These are phyloP conservation scores for Mythimna vitellina DNA, from an alignment of 2,888 invertebrate species.

Conservation along the genomic window DNA sequence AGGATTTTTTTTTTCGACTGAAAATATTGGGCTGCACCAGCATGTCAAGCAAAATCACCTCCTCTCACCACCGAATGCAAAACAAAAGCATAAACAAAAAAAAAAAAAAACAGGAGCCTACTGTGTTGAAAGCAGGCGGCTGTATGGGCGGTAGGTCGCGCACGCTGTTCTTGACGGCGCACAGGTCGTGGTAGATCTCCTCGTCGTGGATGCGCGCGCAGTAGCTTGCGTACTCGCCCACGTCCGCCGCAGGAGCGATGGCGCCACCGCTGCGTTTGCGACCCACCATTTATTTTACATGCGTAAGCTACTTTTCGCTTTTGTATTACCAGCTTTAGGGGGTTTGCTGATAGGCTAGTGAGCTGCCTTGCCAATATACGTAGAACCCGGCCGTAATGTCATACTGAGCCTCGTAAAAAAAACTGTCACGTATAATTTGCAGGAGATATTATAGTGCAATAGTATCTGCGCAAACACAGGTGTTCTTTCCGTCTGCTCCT, in stretches of 20 bases:
- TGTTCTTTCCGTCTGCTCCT: too few relatives aligned
- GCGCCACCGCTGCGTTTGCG: constrained; percentile 78
- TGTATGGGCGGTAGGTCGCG: constrained; percentile 88
- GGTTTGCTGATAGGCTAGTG: constrained; percentile 1
- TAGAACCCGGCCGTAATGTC: not conserved
- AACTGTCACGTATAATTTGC: too few relatives aligned
- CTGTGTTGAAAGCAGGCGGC: constrained; percentile 87
- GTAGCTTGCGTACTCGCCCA: constrained; percentile 92
- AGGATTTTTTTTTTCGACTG: too few relatives aligned
- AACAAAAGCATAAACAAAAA: constrained; percentile 56
- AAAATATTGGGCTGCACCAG: not conserved
- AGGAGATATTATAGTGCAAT: too few relatives aligned
- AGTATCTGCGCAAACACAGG: too few relatives aligned
- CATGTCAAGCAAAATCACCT: not conserved
- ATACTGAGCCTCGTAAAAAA: too few relatives aligned
- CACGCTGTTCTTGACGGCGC: constrained; percentile 92
- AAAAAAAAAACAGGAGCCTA: constrained; percentile 71
- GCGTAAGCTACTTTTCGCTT: constrained; percentile 64
- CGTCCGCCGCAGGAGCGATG: constrained; percentile 78
- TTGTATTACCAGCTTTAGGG: constrained; percentile 52
- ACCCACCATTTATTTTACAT: constrained; percentile 70
- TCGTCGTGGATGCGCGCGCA: constrained; percentile 95
- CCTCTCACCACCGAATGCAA: constrained; percentile 55
- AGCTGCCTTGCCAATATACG: constrained; percentile 12
- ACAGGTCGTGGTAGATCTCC: constrained; percentile 98